Base-by-base conservation (phyloP, 1,140 invertebrate species). In the Lanistes nyassanus region DNA sequence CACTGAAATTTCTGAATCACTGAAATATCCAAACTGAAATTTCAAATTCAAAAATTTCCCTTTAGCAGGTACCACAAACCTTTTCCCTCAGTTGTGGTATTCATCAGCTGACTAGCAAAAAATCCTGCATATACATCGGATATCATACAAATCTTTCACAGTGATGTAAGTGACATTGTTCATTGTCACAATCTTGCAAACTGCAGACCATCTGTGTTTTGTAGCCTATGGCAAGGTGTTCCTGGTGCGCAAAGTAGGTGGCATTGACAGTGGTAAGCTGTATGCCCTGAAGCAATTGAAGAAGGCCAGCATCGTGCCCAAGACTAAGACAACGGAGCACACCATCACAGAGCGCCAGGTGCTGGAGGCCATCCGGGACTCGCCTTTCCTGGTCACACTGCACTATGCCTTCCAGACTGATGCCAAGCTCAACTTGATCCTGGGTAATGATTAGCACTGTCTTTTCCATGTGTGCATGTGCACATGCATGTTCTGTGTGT, bases 221-320 rank as follows among this genome's bases (percentile, higher is more conserved):
- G 62, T 76, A 89, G 88, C 88, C 11, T 88, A 89, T 82, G 88
- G 87, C 11, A 88, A 94, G 92, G 94, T 96, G 29, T 99, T 99
- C 91, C 91, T 99, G 65, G 98, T 99, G 2, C 92, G 97, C 60
- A 99, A 99, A 91, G 93, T 97, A 60, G 79, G 80, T 23, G 89
- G 92, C 93, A 93, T 93, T 78, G 97, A 99, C 91, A 91, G 93
- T 55, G 96, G 97, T n/a, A 98, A 96, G 39, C 90, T 99, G 23
- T 99, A 99, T 90, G 98, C 98, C 21, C 99, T 99, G 98, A 99
- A 99, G 92, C 97, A 98, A 65, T 90, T 99, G 53, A 98, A 96
- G 90, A 99, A 99, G 91, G 98, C 98, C 42, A 98, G 97, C 42
- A 88, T 89, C 62, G 85, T 89, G 39, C 85, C 87, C 81, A 89